Base-by-base conservation (phyloP, 2,888 invertebrate species). In the Pristionchus exspectatus region DNA sequence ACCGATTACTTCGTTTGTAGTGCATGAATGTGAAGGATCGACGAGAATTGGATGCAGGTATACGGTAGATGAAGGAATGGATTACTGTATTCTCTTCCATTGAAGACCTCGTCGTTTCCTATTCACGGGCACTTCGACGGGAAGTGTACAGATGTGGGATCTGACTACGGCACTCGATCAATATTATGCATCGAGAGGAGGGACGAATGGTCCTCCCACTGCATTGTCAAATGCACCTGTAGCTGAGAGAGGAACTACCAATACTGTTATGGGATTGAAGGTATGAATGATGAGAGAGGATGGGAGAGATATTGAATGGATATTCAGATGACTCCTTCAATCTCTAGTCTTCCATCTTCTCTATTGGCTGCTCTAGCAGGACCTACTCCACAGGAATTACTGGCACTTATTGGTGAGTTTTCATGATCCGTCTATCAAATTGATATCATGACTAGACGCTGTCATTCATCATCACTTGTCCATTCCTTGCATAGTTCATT, bases 11-110 rank as follows among this genome's bases (percentile, higher is more conserved):
- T 97, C 98, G 27, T 99, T 98, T 96, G 97, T 97, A 95, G 98
- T 98, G 21, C 98, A 98, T 95, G 98, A 99, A 95, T 98, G 98
- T 95, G 99, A 99, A 95, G 98, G 98, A 2, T 98, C 98, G 1
- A 97, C 97, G 94, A 96, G 98, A 27, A 97, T 98, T 97, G 98
- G 97, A 2, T 97, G 97, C 87, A 87, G 87, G 87, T 86, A 66
- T 56, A 27, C 21, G 56, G 66, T 18, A 96, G 54, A 84, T 24
- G 7, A 27, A 33, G 54, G 50, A 9, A 56, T 0, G 2, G 50
- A 50, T 21, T 84, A 84, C 59, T 30, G 66, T 69, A 66, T n/a
- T 30, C 66, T 18, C 38, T 69, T 44, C 69, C 66, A 18, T 63
- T 88, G 4, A 56, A 91, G 97, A 88, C 98, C 98, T 14, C 96